A percentile compares a stretch with the other conserved stretches of the same genome.
These are phyloP conservation scores for Phoenicopterus ruber DNA, from an alignment of 2,113 vertebrate genomes.

Conservation along the genomic window DNA sequence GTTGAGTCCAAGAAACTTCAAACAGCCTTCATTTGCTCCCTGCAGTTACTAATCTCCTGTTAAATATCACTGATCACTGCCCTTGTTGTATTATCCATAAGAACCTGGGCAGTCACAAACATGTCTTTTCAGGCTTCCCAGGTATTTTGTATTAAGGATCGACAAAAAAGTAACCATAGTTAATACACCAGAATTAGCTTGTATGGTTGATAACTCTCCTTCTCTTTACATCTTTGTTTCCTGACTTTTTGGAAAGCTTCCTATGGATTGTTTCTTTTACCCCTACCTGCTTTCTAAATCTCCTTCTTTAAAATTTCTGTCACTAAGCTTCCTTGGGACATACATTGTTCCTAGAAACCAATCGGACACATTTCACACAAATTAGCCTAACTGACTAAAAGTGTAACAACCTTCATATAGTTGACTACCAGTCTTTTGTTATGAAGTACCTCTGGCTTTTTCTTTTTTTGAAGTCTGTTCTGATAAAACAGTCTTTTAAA, in stretches of 20 bases:
- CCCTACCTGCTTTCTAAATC: not conserved
- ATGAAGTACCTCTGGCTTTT: not conserved
- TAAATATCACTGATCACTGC: not conserved
- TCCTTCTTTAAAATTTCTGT: not conserved
- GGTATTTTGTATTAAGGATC: not conserved
- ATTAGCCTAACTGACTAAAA: not conserved
- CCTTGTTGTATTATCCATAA: not conserved
- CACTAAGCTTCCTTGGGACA: not conserved
- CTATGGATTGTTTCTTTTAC: not conserved
- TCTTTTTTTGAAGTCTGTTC: not conserved
- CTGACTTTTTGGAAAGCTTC: not conserved
- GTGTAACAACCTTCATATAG: not conserved
- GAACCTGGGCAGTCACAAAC: not conserved
- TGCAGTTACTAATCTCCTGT: not conserved
- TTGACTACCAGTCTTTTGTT: not conserved
- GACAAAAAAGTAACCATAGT: not conserved
- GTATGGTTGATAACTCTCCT: not conserved
- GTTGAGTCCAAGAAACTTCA: not conserved
- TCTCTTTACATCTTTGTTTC: not conserved
- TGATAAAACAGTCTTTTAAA: not conserved
- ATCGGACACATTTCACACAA: not conserved
- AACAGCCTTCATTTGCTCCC: not conserved
- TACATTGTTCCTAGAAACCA: not conserved
- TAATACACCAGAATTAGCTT: not conserved
- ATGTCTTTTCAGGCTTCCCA: not conserved